These are phyloP conservation scores for Tinea semifulvella DNA, from an alignment of 2,888 invertebrate species.

Conservation along the genomic window DNA sequence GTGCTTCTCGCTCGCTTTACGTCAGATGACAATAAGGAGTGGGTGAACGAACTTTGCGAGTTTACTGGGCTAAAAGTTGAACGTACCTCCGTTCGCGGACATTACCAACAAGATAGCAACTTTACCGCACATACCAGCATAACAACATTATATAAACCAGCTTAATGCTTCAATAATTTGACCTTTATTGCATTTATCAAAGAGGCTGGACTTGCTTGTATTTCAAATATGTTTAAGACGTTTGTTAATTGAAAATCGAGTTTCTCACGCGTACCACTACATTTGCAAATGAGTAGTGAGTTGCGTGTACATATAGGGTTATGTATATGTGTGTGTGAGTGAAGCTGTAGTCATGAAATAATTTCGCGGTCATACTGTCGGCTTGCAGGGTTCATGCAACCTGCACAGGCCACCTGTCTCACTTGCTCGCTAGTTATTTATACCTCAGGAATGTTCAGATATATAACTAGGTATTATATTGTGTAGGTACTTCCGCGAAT, in stretches of 20 bases:
- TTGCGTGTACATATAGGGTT: slow-evolving; percentile 40
- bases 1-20: slow-evolving; percentile 48
- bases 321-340: slow-evolving; percentile 31
- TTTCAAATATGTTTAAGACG: slow-evolving; percentile 20
- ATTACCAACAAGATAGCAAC: slow-evolving; percentile 68
- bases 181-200: neutral
- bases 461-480: too few relatives aligned
- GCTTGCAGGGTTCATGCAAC: slow-evolving; percentile 57
- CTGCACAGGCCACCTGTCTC: slow-evolving; percentile 55
- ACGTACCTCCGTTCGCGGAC: slow-evolving; percentile 67
- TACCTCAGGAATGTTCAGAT: slow-evolving; percentile 45
- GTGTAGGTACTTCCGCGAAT: too few relatives aligned
- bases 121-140: slow-evolving; percentile 44
- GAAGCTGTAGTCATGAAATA: slow-evolving; percentile 66
- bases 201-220: slow-evolving; percentile 15
- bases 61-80: slow-evolving; percentile 69
- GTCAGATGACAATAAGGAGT: slow-evolving; percentile 64
- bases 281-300: slow-evolving; percentile 48
- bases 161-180: neutral
- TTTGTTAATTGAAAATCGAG: slow-evolving; percentile 39
- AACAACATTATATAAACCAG: slow-evolving; percentile 42
- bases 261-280: slow-evolving; percentile 65
- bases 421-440: slow-evolving; percentile 63
- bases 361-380: slow-evolving; percentile 64
- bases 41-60: slow-evolving; percentile 66